phyloP scores from a whole-genome alignment of 2,113 vertebrate genomes.

The Cynopterus brachyotis region DNA sequence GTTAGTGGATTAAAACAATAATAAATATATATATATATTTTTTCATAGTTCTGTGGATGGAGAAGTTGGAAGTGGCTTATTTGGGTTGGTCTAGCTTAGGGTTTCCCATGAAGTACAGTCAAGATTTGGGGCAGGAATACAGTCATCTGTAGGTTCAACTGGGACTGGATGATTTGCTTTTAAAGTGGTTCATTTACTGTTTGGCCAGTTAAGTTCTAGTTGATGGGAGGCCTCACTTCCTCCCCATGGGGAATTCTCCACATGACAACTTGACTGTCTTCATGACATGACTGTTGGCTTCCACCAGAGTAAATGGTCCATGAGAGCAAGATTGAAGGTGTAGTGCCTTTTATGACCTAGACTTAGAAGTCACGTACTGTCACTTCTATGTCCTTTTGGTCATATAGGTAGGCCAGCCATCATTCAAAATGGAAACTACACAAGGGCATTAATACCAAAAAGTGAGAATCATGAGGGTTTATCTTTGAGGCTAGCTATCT shows the following conservation, averaged over 20 bases:
- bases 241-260: background rate
- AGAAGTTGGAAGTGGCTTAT: background rate
- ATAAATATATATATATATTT: background rate
- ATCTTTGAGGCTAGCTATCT: background rate
- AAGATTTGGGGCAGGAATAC: background rate
- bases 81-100: background rate
- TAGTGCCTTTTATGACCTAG: background rate
- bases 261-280: background rate
- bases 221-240: background rate
- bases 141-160: background rate
- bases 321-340: background rate
- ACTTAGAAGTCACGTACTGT: background rate
- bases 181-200: background rate
- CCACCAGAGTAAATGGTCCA: background rate
- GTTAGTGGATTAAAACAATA: background rate
- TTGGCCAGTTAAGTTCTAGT: background rate
- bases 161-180: background rate
- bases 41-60: background rate
- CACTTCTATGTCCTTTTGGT: background rate
- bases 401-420: background rate
- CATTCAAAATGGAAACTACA: background rate
- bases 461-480: background rate
- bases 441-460: background rate
- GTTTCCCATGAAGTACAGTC: background rate
- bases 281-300: background rate